phyloP scores from a whole-genome alignment of 1,140 invertebrate genomes.

The Thalassaphorura encarpata region DNA sequence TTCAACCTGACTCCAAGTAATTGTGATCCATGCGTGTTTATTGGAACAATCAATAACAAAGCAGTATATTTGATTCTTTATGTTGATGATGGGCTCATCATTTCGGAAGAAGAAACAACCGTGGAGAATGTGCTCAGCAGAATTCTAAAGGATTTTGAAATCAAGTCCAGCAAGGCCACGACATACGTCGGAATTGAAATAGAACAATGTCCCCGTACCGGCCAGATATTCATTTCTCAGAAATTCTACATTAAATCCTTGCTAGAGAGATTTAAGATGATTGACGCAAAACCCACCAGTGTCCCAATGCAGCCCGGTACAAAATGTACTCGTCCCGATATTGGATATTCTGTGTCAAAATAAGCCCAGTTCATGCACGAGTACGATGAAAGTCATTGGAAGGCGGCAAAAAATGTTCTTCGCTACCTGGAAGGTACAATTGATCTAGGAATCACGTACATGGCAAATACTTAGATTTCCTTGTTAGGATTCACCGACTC shows the following conservation, averaged over 20 bases:
- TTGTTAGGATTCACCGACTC: conserved; percentile 36
- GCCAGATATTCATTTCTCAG: not conserved
- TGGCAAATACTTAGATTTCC: conserved; percentile 27
- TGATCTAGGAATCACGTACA: not conserved
- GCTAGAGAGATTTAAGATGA: conserved; percentile 4
- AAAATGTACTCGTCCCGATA: conserved; percentile 27
- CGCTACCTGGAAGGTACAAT: not conserved
- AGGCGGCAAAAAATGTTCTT: conserved; percentile 14
- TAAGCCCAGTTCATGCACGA: conserved; percentile 21
- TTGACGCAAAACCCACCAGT: not conserved
- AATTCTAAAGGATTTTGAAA: conserved; percentile 1
- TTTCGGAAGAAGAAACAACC: not conserved
- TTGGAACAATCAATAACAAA: not conserved
- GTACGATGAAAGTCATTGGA: conserved; percentile 25
- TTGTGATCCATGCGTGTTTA: not conserved
- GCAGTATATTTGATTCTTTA: not conserved
- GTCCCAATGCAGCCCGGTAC: conserved; percentile 4
- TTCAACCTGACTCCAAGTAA: not conserved
- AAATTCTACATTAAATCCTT: not conserved
- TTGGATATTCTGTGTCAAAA: conserved; percentile 23
- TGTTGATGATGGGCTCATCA: not conserved
- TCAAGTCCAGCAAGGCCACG: not conserved
- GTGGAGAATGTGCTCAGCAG: not conserved
- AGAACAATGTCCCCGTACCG: not conserved
- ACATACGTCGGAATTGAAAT: not conserved